Conservation (phyloP, 2,888 invertebrate species). For the Cecidostiba fungosa region DNA sequence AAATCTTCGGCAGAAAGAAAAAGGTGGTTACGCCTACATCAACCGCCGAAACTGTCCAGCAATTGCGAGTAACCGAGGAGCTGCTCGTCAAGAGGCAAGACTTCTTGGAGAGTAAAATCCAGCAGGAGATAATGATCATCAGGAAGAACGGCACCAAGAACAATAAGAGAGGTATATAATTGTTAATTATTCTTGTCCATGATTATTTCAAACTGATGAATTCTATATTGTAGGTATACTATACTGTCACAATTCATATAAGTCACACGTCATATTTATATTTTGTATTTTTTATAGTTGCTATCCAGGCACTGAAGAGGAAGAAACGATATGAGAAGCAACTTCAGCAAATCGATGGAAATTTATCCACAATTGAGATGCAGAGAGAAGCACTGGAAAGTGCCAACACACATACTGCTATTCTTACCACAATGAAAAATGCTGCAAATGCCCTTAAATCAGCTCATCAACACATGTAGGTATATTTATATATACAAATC, state of each 20-base stretch:
- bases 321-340: conserved; percentile 99
- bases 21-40: conserved; percentile 90
- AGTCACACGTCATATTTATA: neutral
- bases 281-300: conserved; percentile 84
- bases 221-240: no score
- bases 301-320: conserved; percentile 96
- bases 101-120: conserved; percentile 97
- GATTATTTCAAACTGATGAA: no score
- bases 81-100: conserved; percentile 98
- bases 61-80: conserved; percentile 97
- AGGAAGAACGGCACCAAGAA: conserved; percentile 97
- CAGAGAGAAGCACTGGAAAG: conserved; percentile 98
- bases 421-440: conserved; percentile 96
- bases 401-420: conserved; percentile 98
- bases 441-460: conserved; percentile 97
- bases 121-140: conserved; percentile 91
- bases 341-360: conserved; percentile 98
- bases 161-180: conserved; percentile 88
- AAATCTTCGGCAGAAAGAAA: conserved; percentile 96
- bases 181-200: no score
- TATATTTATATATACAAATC: conserved; percentile 54
- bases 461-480: conserved; percentile 96
- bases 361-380: conserved; percentile 97
- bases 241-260: no score
- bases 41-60: conserved; percentile 98